Evolutionary conservation across 2,888 invertebrate species (phyloP).

Genomic region (Archaeoteleia sp.): DNA sequence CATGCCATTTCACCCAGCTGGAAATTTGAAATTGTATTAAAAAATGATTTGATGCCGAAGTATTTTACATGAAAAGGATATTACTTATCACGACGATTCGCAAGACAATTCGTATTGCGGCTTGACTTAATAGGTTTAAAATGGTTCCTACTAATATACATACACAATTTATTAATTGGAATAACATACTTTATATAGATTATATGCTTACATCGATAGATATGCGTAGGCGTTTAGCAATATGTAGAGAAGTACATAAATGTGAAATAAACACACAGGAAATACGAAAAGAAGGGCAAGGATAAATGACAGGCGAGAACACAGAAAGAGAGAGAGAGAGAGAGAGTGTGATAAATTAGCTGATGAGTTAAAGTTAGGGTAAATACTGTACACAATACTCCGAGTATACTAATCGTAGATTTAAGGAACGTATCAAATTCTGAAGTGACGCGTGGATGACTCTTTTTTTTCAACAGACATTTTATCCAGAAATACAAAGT

Average conservation of each 20-base stretch:
- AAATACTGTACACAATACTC: conserved; percentile 71
- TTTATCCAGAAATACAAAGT: not conserved
- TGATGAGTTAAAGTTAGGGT: conserved; percentile 50
- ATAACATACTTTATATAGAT: conserved; percentile 56
- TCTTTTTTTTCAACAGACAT: not conserved
- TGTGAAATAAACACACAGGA: not conserved
- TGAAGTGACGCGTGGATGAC: conserved; percentile 14
- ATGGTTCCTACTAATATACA: conserved; percentile 71
- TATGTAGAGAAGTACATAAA: conserved; percentile 45
- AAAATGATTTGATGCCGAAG: no score
- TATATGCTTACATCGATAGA: conserved; percentile 52
- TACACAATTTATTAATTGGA: conserved; percentile 62
- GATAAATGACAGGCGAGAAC: conserved; percentile 9
- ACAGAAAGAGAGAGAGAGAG: conserved; percentile 21
- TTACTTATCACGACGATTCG: conserved; percentile 4
- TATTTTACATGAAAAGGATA: not conserved
- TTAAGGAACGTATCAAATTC: conserved; percentile 58
- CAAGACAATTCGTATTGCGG: conserved; percentile 8
- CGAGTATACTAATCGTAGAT: conserved; percentile 70
- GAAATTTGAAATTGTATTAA: not conserved
- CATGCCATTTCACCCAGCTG: conserved; percentile 5
- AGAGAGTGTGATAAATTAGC: conserved; percentile 46
- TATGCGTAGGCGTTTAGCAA: conserved; percentile 60
- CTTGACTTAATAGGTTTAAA: conserved; percentile 61
- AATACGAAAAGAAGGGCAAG: conserved; percentile 12